Conservation (phyloP, 2,113 vertebrate species). For the Actinemys pallida region DNA sequence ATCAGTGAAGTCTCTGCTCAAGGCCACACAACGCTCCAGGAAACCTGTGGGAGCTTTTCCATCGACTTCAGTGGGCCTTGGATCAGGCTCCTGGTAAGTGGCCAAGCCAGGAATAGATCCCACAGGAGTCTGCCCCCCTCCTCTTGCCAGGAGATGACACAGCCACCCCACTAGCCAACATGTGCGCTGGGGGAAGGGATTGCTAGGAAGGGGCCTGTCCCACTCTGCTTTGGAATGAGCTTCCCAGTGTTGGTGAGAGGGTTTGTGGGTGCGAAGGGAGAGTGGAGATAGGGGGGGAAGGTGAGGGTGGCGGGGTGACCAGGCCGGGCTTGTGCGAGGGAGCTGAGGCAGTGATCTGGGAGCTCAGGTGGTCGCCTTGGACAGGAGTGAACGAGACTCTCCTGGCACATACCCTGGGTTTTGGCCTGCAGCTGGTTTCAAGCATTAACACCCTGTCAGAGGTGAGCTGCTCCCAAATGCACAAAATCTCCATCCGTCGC, state of each 20-base stretch:
- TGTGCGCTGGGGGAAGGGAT: too few relatives aligned
- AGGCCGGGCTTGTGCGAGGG: background rate
- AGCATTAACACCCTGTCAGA: background rate
- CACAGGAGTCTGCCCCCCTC: background rate
- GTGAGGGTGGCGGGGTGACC: too few relatives aligned
- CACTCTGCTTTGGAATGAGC: background rate
- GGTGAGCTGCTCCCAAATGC: background rate
- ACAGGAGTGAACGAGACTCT: background rate
- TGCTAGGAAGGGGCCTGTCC: background rate
- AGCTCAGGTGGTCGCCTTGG: background rate
- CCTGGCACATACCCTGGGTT: background rate
- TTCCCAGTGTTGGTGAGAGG: background rate
- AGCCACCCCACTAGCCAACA: too few relatives aligned
- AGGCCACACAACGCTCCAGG: too few relatives aligned
- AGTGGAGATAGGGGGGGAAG: background rate
- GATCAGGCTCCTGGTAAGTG: background rate
- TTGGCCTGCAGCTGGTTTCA: background rate
- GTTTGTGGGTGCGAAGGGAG: background rate
- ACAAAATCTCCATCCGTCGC: background rate
- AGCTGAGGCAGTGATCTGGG: background rate
- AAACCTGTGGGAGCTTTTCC: background rate
- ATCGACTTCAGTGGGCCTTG: accelerated
- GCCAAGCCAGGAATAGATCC: background rate
- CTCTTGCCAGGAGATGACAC: too few relatives aligned
- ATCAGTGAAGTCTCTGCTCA: too few relatives aligned